These are phyloP conservation scores for Diglossa cyanea DNA, from an alignment of 2,797 vertebrate genomes.

Conservation along the genomic window DNA sequence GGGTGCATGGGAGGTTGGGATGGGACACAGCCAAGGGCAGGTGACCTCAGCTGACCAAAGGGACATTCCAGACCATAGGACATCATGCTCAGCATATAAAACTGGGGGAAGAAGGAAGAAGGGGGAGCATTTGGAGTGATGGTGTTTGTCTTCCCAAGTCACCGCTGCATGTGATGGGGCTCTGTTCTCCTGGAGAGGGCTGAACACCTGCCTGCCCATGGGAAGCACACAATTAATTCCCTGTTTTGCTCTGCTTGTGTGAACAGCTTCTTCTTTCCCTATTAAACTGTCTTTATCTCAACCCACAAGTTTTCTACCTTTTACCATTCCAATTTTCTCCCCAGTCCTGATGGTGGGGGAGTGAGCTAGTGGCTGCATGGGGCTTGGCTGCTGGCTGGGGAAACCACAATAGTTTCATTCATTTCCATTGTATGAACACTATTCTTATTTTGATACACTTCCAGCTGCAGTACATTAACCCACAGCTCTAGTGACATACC, in stretches of 20 bases:
- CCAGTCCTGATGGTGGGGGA: rapidly evolving
- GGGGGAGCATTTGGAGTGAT: neutral
- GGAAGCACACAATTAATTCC: neutral
- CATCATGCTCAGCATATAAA: neutral
- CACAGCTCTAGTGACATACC: rapidly evolving
- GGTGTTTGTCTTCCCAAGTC: neutral
- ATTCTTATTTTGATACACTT: neutral
- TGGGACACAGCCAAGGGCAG: neutral
- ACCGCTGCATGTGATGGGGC: rapidly evolving
- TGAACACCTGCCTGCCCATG: neutral
- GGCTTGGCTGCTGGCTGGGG: neutral
- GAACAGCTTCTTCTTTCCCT: neutral
- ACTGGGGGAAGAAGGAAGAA: neutral
- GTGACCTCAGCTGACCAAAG: neutral
- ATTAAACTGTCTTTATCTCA: neutral
- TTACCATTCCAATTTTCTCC: neutral
- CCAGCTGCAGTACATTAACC: neutral
- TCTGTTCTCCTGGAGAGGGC: neutral
- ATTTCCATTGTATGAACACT: neutral
- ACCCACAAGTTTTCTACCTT: neutral
- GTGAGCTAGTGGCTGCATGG: rapidly evolving
- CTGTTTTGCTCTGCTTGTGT: neutral
- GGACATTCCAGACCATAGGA: neutral
- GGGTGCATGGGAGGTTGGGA: neutral
- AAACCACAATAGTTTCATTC: neutral